These are phyloP conservation scores for Pluvianellus socialis DNA, from an alignment of 2,113 vertebrate species.

Conservation along the genomic window DNA sequence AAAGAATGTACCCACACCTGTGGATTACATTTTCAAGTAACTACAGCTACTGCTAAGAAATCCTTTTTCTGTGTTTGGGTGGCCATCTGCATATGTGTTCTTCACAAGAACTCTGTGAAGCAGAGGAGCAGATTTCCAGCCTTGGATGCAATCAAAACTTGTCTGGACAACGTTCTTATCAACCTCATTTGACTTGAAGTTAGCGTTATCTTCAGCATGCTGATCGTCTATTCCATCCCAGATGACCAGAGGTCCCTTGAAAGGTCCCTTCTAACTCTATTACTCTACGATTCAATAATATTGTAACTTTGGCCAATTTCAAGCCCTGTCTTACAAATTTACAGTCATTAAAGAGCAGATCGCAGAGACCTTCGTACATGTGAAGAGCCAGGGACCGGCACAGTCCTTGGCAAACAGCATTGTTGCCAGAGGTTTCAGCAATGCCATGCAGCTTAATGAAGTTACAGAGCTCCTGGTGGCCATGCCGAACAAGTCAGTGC, in stretches of 20 bases:
- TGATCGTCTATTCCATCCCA: not conserved
- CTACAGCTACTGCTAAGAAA: not conserved
- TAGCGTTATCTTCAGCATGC: not conserved
- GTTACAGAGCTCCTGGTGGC: not conserved
- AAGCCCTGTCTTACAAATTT: not conserved
- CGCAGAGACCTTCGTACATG: not conserved
- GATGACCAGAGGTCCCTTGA: not conserved
- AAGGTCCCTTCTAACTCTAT: not conserved
- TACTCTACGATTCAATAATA: not conserved
- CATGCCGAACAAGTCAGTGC: not conserved
- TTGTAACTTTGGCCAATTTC: not conserved
- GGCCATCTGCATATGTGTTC: not conserved
- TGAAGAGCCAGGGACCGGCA: not conserved
- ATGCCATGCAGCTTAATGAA: not conserved
- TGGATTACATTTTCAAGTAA: not conserved
- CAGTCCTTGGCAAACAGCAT: not conserved
- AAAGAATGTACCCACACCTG: not conserved
- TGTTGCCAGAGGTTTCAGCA: not conserved
- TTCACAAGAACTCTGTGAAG: not conserved
- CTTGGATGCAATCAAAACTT: not conserved
- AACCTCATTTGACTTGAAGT: not conserved
- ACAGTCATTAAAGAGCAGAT: not conserved
- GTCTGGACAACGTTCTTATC: not conserved
- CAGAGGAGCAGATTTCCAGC: rapidly evolving
- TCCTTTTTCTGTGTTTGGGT: not conserved